Evolutionary conservation across 2,113 vertebrate species (phyloP).

Genomic region (Procavia capensis): DNA sequence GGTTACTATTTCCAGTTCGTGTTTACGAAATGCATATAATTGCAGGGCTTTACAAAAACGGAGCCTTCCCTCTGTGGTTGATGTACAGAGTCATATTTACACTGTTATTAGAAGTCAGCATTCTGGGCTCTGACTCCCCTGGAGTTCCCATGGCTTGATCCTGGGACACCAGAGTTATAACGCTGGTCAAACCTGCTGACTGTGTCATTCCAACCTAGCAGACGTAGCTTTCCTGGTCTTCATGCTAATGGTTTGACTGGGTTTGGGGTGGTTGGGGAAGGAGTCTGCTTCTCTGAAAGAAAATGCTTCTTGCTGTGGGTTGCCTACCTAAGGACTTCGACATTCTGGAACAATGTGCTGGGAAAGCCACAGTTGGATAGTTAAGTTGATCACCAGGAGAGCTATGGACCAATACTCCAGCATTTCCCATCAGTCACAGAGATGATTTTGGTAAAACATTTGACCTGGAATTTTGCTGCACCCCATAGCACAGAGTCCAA

Average conservation of each 20-base stretch:
- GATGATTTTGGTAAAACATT: not conserved
- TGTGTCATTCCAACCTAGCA: conserved; percentile 6
- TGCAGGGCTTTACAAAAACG: conserved; percentile 53
- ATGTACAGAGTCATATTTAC: conserved; percentile 53
- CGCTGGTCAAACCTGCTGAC: conserved; percentile 64
- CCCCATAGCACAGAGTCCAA: not conserved
- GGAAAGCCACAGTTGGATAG: not conserved
- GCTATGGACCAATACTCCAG: not conserved
- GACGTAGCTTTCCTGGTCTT: not conserved
- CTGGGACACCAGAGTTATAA: conserved; percentile 26
- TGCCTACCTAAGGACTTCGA: not conserved
- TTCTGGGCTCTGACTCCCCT: conserved; percentile 26
- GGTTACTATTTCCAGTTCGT: conserved; percentile 68
- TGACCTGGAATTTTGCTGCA: not conserved
- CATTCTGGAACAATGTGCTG: not conserved
- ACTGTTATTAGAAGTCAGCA: conserved; percentile 62
- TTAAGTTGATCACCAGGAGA: not conserved
- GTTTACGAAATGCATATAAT: conserved; percentile 68
- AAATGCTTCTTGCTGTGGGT: not conserved
- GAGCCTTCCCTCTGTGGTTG: conserved; percentile 67
- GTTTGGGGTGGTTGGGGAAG: not conserved
- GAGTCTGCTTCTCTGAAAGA: not conserved
- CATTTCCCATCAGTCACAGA: not conserved
- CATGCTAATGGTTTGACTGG: not conserved
- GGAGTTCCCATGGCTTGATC: conserved; percentile 5